These are phyloP conservation scores for Brenthis hecate DNA, from an alignment of 2,888 invertebrate genomes.

Conservation along the genomic window DNA sequence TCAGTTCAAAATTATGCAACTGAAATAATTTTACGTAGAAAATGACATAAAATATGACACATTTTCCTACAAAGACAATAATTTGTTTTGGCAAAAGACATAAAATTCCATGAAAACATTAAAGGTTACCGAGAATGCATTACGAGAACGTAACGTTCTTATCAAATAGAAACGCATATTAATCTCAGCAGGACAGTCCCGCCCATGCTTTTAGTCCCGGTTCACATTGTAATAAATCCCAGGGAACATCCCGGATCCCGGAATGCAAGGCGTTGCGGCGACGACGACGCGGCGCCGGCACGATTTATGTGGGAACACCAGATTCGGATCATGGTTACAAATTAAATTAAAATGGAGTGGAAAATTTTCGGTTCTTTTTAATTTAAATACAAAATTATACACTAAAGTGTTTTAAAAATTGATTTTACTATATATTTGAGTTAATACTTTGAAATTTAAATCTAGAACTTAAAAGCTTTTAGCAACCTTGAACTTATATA, in stretches of 20 bases:
- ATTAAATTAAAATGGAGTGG: constrained; percentile 28
- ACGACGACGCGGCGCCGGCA: constrained; percentile 57
- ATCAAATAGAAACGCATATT: constrained; percentile 42
- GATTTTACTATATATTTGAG: no score
- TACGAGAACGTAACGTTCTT: constrained; percentile 35
- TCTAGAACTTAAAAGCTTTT: no score
- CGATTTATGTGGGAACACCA: constrained; percentile 57
- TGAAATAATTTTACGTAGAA: no score
- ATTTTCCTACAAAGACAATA: neutral
- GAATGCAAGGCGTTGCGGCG: constrained; percentile 50
- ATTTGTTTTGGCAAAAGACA: constrained; percentile 1
- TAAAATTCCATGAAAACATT: constrained; percentile 23
- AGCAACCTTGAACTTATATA: no score
- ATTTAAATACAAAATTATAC: neutral
- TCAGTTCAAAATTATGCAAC: no score
- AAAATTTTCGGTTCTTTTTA: neutral
- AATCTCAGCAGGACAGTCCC: constrained; percentile 39
- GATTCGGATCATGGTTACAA: constrained; percentile 31
- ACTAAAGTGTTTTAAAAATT: no score
- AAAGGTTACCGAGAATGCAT: constrained; percentile 33
- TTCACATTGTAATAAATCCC: constrained; percentile 45
- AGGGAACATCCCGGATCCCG: constrained; percentile 44
- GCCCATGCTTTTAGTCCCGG: constrained; percentile 46
- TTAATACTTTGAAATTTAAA: no score
- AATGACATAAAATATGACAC: no score